Conservation (phyloP, 2,888 invertebrate genomes). For the Lycia hirtaria region DNA sequence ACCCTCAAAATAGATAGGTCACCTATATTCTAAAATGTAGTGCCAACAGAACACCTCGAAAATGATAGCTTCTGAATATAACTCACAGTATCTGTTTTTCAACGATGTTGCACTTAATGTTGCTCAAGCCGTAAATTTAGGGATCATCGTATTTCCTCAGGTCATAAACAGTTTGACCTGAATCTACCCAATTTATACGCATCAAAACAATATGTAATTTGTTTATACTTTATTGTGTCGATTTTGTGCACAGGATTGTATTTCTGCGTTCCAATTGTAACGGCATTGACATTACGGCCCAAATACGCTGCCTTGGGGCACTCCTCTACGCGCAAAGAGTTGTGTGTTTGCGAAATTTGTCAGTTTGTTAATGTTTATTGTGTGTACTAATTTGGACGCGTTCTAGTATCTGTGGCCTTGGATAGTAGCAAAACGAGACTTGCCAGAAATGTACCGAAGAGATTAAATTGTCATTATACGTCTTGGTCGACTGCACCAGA, state of each 20-base stretch:
- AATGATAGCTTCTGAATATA: conserved; percentile 23
- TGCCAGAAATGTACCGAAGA: conserved; percentile 34
- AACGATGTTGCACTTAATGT: conserved; percentile 33
- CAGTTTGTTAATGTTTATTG: conserved; percentile 48
- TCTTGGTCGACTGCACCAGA: conserved; percentile 42
- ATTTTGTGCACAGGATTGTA: conserved; percentile 15
- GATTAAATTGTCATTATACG: conserved; percentile 55
- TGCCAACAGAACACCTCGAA: conserved; percentile 30
- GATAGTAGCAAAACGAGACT: conserved; percentile 37
- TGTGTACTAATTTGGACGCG: conserved; percentile 52
- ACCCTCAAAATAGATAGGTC: conserved; percentile 29
- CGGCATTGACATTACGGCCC: conserved; percentile 61
- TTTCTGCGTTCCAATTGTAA: conserved; percentile 45
- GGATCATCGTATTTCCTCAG: conserved; percentile 37
- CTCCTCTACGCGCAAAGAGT: conserved; percentile 37
- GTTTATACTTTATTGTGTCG: conserved; percentile 25
- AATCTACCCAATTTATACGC: conserved; percentile 49
- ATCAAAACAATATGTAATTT: conserved; percentile 41
- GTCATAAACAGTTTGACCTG: conserved; percentile 50
- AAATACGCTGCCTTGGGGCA: conserved; percentile 51
- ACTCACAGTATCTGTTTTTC: conserved; percentile 30
- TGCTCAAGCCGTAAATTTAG: conserved; percentile 28
- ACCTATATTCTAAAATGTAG: conserved; percentile 28
- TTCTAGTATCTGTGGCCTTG: conserved; percentile 56
- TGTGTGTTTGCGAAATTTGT: conserved; percentile 46